These are phyloP conservation scores for Poecilia gillii DNA, from an alignment of 2,797 vertebrate species.

Conservation along the genomic window DNA sequence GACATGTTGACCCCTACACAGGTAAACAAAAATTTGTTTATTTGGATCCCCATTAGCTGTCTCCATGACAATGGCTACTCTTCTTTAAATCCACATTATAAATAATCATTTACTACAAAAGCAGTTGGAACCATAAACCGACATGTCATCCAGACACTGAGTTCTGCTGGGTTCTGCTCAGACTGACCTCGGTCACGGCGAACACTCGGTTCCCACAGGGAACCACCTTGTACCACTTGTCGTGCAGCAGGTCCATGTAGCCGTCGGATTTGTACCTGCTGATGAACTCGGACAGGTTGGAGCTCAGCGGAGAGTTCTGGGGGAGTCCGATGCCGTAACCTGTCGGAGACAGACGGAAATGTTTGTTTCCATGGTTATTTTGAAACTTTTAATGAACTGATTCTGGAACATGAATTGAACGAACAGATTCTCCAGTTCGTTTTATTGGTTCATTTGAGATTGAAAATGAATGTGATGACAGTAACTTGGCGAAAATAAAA, in stretches of 20 bases:
- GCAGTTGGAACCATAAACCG: background rate
- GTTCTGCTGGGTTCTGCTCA: background rate
- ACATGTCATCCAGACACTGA: background rate
- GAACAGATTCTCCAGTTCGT: background rate
- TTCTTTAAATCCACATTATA: too few species aligned
- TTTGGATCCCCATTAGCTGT: too few species aligned
- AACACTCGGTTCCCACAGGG: slow-evolving; percentile 95
- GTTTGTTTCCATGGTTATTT: background rate
- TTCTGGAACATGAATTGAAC: background rate
- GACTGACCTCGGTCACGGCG: slow-evolving; percentile 90
- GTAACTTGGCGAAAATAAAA: too few species aligned
- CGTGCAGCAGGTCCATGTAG: slow-evolving; percentile 94
- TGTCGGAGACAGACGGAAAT: slow-evolving; percentile 45
- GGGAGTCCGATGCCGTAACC: slow-evolving; percentile 95
- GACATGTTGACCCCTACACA: background rate
- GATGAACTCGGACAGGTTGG: slow-evolving; percentile 93
- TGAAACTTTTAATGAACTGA: background rate
- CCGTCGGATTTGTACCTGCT: slow-evolving; percentile 95
- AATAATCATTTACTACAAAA: too few species aligned
- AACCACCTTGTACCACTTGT: slow-evolving; percentile 97
- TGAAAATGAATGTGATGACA: too few species aligned
- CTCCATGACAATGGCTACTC: too few species aligned
- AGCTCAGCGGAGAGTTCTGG: slow-evolving; percentile 90
- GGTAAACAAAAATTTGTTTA: too few species aligned
- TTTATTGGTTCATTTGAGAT: background rate